A percentile compares a stretch with the other conserved stretches of the same genome.
phyloP scores from a whole-genome alignment of 2,113 vertebrate species.

The Lycocorax pyrrhopterus region DNA sequence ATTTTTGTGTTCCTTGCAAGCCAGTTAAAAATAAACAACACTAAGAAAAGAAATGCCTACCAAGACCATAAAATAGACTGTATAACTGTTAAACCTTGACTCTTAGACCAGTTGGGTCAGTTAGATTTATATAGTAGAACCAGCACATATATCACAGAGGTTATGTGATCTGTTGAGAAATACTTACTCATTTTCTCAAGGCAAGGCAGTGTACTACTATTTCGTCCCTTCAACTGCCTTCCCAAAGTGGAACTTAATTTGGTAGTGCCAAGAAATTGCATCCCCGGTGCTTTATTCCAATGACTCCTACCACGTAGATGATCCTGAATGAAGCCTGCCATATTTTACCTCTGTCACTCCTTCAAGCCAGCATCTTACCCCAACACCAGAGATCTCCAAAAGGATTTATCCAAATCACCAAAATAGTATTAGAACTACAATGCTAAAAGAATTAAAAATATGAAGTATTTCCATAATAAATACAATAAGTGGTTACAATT shows the following conservation, averaged over 20 bases:
- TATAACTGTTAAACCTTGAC: background rate
- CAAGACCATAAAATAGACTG: background rate
- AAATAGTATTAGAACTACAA: background rate
- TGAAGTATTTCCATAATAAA: background rate
- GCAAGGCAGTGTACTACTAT: background rate
- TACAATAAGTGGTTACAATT: background rate
- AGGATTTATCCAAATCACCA: background rate
- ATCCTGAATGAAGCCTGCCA: background rate
- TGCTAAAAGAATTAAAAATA: background rate
- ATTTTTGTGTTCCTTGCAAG: background rate
- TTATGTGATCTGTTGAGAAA: background rate
- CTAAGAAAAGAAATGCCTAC: background rate
- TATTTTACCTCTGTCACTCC: background rate
- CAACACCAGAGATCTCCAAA: background rate
- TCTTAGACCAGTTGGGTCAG: background rate
- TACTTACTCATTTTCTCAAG: background rate
- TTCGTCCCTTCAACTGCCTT: background rate
- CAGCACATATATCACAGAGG: background rate
- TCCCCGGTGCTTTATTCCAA: background rate
- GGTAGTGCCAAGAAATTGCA: background rate
- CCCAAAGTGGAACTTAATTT: background rate
- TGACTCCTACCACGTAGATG: background rate
- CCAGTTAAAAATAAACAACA: background rate
- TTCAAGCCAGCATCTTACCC: background rate
- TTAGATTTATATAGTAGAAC: background rate